phyloP scores from a whole-genome alignment of 2,797 vertebrate species.

The Taenioides sp. region DNA sequence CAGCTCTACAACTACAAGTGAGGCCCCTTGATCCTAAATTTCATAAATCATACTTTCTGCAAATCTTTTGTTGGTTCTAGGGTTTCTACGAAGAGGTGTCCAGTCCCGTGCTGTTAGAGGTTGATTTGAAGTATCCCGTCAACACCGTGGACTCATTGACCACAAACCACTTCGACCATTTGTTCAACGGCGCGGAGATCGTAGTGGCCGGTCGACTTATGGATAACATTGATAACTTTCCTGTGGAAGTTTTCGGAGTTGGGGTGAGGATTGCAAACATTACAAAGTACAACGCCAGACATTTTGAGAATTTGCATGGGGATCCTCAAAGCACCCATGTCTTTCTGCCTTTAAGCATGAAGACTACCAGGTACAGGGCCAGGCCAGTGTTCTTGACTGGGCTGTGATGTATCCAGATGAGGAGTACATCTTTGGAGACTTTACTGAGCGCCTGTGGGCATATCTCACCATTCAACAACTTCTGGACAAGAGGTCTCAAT shows the following conservation, averaged over 20 bases:
- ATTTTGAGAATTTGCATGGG: background rate
- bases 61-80: slow-evolving; percentile 58
- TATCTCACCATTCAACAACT: slow-evolving; percentile 90
- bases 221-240: slow-evolving; percentile 67
- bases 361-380: slow-evolving; percentile 69
- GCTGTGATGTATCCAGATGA: slow-evolving; percentile 75
- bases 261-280: slow-evolving; percentile 71
- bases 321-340: background rate
- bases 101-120: slow-evolving; percentile 79
- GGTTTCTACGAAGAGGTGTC: slow-evolving; percentile 90
- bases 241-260: slow-evolving; percentile 79
- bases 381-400: slow-evolving; percentile 67
- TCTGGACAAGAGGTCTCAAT: slow-evolving; percentile 78
- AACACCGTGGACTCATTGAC: slow-evolving; percentile 77
- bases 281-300: background rate
- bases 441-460: slow-evolving; percentile 91
- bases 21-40: background rate
- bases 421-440: slow-evolving; percentile 88
- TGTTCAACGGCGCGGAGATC: slow-evolving; percentile 89
- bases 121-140: slow-evolving; percentile 82
- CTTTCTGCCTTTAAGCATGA: slow-evolving; percentile 35
- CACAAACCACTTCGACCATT: slow-evolving; percentile 76
- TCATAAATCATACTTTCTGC: background rate
- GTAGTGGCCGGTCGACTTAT: slow-evolving; percentile 84
- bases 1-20: slow-evolving; percentile 88